phyloP scores from a whole-genome alignment of 2,888 invertebrate species.

The Diadromus collaris region DNA sequence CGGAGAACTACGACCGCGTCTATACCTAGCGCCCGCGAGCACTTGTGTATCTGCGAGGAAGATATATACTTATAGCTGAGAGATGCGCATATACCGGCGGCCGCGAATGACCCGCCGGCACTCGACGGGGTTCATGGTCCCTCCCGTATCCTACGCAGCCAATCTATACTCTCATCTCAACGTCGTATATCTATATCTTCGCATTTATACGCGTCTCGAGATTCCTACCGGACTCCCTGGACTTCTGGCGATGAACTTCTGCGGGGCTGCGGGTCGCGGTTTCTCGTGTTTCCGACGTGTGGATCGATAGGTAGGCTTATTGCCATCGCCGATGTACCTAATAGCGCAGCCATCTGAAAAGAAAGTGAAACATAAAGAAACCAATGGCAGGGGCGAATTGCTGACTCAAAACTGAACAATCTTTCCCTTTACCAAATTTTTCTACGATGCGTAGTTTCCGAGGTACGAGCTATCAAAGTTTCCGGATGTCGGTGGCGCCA shows the following conservation, averaged over 20 bases:
- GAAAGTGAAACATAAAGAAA: not conserved
- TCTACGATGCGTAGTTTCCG: not conserved
- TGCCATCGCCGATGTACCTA: not conserved
- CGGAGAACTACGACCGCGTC: conserved; percentile 26
- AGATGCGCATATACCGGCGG: conserved; percentile 46
- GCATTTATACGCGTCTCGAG: conserved; percentile 34
- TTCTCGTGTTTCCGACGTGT: conserved; percentile 1
- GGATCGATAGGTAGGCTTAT: not conserved
- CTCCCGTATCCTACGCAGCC: conserved; percentile 47
- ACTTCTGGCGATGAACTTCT: conserved; percentile 14
- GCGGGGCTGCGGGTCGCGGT: not conserved
- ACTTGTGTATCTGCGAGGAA: conserved; percentile 17
- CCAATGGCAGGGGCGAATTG: not conserved
- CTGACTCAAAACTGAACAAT: not conserved
- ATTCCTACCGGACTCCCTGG: conserved; percentile 17
- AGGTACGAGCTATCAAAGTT: not conserved
- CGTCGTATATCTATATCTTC: conserved; percentile 44
- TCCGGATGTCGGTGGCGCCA: not conserved
- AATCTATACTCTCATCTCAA: conserved; percentile 52
- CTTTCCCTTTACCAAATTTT: not conserved
- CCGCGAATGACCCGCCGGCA: conserved; percentile 55
- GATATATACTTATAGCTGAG: conserved; percentile 11
- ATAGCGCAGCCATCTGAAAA: not conserved
- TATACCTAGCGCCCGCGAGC: conserved; percentile 23
- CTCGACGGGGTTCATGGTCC: conserved; percentile 54